Evolutionary conservation across 2,888 invertebrate genomes (phyloP).

Genomic region (Meghimatium bilineatum): DNA sequence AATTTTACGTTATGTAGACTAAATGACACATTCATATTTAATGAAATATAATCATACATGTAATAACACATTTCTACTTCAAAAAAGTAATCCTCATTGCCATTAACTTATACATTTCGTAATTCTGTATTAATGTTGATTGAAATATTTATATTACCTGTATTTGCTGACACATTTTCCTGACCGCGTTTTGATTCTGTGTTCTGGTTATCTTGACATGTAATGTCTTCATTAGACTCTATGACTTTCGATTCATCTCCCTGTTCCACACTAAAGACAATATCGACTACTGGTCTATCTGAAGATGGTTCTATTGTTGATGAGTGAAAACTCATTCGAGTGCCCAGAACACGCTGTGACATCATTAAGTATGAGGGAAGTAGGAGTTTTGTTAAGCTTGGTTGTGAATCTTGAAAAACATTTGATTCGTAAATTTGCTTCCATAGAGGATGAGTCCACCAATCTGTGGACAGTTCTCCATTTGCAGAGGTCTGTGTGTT

Average conservation of each 20-base stretch:
- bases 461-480: not conserved
- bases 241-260: constrained; percentile 6
- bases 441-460: constrained; percentile 6
- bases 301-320: not conserved
- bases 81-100: too few species aligned
- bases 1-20: not conserved
- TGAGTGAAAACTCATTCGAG: not conserved
- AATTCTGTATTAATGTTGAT: too few species aligned
- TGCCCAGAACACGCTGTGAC: constrained; percentile 9
- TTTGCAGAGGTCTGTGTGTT: not conserved
- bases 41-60: too few species aligned
- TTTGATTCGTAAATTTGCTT: constrained; percentile 16
- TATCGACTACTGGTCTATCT: not conserved
- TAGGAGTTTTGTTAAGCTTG: not conserved
- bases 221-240: not conserved
- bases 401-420: not conserved
- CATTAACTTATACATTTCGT: too few species aligned
- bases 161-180: not conserved
- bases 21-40: too few species aligned
- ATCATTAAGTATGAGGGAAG: constrained; percentile 11
- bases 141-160: not conserved
- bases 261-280: not conserved
- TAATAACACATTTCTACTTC: too few species aligned
- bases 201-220: too few species aligned
- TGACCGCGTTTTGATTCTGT: not conserved